Evolutionary conservation across 2,113 vertebrate genomes (phyloP), one percentile per base, ranked within the genome.

Genomic region (Amazona guildingii): DNA sequence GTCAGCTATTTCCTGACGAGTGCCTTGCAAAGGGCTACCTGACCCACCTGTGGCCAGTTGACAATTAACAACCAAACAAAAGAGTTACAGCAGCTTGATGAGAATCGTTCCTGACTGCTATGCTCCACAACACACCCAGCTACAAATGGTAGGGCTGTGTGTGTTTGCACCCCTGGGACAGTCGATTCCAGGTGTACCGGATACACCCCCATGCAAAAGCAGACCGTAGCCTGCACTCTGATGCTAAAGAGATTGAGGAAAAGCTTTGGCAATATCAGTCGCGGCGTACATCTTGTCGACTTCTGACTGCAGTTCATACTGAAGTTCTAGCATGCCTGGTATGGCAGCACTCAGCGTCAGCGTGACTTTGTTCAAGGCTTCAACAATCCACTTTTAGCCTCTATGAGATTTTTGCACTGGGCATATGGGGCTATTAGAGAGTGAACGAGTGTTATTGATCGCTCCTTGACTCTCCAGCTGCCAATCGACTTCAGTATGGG

Each of bases 181-280:
- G 24, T 19, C 0, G 0, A 25, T 66, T 46, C 43, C 64, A 66
- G 13, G 49, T 57, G 33, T 51, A 9, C 17, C 51, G 1, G 0
- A 19, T 28, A 41, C 7, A 10, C 18, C 29, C 27, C 21, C 24
- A 24, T 2, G 29, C 10, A 6, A 83, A 59, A 41, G 57, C 37
- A 59, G 59, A 19, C 51, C 4, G 9, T 35, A n/a, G 21, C 29
- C 43, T 46, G 20, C 43, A 10, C 37, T 59, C 51, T 73, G 14
- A 29, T 78, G 51, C n/a, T 51, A 72, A 52, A 41, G 39, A n/a
- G 19, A 41, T 41, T 31, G 15, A 52, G 55, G 62, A 33, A 37
- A 1, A 10, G n/a, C 51, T 17, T 18, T 33, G 66, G 7, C 3
- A 21, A 4, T 35, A 35, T 10, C 24, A 77, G 44, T 28, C 25